Conservation (phyloP, 2,113 vertebrate genomes). For the Salvelinus namaycush region DNA sequence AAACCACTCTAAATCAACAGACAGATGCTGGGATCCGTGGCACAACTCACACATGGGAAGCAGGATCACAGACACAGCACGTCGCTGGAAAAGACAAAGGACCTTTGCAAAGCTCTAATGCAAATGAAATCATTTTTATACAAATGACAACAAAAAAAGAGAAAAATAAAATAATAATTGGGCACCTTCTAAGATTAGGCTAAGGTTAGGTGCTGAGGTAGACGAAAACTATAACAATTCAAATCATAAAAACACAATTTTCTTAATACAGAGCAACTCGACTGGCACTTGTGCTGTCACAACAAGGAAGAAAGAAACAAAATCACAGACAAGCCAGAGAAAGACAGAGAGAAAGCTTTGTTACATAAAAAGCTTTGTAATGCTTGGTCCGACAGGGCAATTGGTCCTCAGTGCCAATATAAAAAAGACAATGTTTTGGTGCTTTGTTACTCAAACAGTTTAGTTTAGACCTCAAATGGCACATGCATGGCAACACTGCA, state of each 20-base stretch:
- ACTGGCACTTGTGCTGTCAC: slow-evolving; percentile 92
- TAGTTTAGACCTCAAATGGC: slow-evolving; percentile 77
- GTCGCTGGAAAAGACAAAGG: slow-evolving; percentile 74
- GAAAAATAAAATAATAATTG: slow-evolving; percentile 75
- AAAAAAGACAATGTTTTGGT: slow-evolving; percentile 82
- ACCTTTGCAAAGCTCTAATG: slow-evolving; percentile 83
- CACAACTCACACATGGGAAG: slow-evolving; percentile 66
- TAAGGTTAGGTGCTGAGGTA: slow-evolving; percentile 99
- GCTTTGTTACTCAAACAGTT: slow-evolving; percentile 79
- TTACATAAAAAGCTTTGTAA: slow-evolving; percentile 74
- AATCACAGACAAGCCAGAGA: slow-evolving; percentile 73
- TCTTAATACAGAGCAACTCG: slow-evolving; percentile 85
- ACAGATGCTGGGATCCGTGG: slow-evolving; percentile 69
- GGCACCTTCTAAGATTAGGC: slow-evolving; percentile 98
- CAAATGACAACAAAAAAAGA: slow-evolving; percentile 73
- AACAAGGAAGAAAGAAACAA: slow-evolving; percentile 67
- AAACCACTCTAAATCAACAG: slow-evolving; percentile 68
- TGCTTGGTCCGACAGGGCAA: slow-evolving; percentile 88
- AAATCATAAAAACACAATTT: slow-evolving; percentile 86
- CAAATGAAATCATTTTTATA: slow-evolving; percentile 53
- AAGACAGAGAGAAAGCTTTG: slow-evolving; percentile 73
- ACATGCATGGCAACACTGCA: slow-evolving; percentile 87
- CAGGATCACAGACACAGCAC: slow-evolving; percentile 72
- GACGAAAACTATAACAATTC: slow-evolving; percentile 93
- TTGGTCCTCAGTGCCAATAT: slow-evolving; percentile 96